A percentile compares a stretch with the other conserved stretches of the same genome.
Evolutionary conservation across 2,113 vertebrate genomes (phyloP).

Genomic region (Pomatostomus ruficeps): DNA sequence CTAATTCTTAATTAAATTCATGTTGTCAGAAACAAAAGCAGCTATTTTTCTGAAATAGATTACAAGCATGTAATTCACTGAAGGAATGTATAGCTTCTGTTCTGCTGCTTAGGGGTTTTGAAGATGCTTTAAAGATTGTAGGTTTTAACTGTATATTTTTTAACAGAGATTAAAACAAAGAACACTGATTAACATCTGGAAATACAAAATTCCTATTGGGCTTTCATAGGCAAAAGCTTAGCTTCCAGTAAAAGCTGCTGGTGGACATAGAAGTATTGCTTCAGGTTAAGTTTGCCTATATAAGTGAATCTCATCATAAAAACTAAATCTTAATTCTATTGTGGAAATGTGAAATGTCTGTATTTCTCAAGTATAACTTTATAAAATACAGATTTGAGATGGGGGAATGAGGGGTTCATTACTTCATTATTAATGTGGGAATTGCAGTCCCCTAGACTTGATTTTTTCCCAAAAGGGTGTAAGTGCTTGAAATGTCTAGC

Average conservation of each 20-base stretch:
- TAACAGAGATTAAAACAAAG: not conserved
- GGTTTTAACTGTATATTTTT: not conserved
- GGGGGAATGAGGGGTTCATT: fast-evolving
- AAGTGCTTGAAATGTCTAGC: not conserved
- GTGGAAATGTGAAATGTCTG: not conserved
- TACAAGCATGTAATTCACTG: not conserved
- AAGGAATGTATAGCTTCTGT: not conserved
- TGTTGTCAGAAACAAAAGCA: not conserved
- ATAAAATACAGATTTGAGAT: not conserved
- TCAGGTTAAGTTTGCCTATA: not conserved
- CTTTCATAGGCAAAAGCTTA: not conserved
- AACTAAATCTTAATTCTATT: not conserved
- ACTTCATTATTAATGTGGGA: not conserved
- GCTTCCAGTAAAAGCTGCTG: not conserved
- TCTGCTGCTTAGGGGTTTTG: not conserved
- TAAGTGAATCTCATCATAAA: not conserved
- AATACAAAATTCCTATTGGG: not conserved
- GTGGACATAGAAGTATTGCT: not conserved
- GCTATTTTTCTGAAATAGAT: not conserved
- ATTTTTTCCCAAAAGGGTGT: not conserved
- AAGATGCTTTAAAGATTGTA: not conserved
- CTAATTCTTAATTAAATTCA: not conserved
- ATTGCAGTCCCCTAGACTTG: not conserved
- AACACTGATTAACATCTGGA: not conserved
- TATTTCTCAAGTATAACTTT: not conserved